Evolutionary conservation across 2,113 vertebrate genomes (phyloP).

Genomic region (Sarotherodon lohbergeri): DNA sequence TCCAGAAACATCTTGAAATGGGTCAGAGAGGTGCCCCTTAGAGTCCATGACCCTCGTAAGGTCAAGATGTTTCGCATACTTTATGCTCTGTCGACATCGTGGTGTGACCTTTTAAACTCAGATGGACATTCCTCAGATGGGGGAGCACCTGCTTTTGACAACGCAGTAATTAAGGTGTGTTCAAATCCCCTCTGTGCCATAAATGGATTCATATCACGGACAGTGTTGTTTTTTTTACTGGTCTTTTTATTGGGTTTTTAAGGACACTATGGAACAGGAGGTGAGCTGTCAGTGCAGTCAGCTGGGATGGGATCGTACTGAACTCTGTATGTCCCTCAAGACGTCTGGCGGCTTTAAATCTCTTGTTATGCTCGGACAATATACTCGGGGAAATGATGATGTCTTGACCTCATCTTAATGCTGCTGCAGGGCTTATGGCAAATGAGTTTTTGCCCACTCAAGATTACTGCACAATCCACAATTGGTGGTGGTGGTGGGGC

Average conservation of each 20-base stretch:
- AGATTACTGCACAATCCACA: constrained; percentile 58
- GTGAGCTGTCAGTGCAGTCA: neutral
- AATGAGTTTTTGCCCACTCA: constrained; percentile 43
- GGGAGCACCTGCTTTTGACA: constrained; percentile 46
- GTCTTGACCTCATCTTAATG: constrained; percentile 23
- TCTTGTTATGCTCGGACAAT: neutral
- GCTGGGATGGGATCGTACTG: neutral
- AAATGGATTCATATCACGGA: neutral
- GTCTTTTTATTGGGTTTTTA: neutral
- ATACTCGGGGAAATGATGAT: neutral
- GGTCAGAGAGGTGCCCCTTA: neutral
- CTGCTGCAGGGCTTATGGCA: constrained; percentile 27
- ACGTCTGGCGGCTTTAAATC: neutral
- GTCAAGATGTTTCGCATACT: constrained; percentile 50
- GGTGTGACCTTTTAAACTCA: constrained; percentile 52
- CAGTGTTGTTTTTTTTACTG: neutral
- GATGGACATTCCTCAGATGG: constrained; percentile 38
- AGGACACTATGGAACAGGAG: neutral
- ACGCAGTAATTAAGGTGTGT: neutral
- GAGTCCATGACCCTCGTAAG: neutral
- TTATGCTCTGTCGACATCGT: neutral
- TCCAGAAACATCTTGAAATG: constrained; percentile 15
- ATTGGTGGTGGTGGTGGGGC: constrained; percentile 46
- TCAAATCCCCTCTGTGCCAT: neutral
- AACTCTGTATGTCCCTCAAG: neutral